A percentile compares a stretch with the other conserved stretches of the same genome.
Conservation (phyloP, 1,140 invertebrate species). For the Brachionus sp. region DNA sequence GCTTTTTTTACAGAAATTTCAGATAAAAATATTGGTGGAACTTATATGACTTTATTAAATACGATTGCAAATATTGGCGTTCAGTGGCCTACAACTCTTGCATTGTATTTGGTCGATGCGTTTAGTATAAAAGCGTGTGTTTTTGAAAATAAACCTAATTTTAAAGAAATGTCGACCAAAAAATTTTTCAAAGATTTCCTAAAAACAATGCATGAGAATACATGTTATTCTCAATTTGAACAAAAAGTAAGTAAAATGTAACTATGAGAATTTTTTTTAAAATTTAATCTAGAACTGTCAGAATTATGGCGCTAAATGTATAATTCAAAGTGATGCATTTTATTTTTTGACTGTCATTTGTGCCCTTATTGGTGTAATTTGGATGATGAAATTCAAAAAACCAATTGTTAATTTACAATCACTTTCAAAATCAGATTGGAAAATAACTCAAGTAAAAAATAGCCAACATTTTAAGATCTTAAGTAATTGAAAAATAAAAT, state of each 20-base stretch:
- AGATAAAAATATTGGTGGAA: conserved; percentile 82
- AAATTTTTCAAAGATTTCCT: neutral
- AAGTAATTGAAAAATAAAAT: neutral
- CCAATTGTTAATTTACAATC: neutral
- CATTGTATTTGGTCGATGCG: neutral
- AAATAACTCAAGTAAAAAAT: neutral
- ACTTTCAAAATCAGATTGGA: neutral
- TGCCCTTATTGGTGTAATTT: neutral
- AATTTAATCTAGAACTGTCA: neutral
- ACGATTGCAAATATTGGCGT: conserved; percentile 85
- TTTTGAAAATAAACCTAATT: neutral
- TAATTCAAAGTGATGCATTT: neutral
- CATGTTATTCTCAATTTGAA: neutral
- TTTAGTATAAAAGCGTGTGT: neutral
- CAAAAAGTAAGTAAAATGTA: neutral
- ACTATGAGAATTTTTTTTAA: neutral
- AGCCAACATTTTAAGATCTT: neutral
- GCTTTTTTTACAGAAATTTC: conserved; percentile 78
- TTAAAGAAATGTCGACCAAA: neutral
- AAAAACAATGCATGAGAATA: neutral
- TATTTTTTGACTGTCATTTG: neutral
- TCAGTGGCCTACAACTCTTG: neutral
- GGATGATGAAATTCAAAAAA: neutral
- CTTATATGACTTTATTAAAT: conserved; percentile 98
- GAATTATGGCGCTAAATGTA: neutral